These are phyloP conservation scores for Dioctria linearis DNA, from an alignment of 2,888 invertebrate genomes.

Conservation along the genomic window DNA sequence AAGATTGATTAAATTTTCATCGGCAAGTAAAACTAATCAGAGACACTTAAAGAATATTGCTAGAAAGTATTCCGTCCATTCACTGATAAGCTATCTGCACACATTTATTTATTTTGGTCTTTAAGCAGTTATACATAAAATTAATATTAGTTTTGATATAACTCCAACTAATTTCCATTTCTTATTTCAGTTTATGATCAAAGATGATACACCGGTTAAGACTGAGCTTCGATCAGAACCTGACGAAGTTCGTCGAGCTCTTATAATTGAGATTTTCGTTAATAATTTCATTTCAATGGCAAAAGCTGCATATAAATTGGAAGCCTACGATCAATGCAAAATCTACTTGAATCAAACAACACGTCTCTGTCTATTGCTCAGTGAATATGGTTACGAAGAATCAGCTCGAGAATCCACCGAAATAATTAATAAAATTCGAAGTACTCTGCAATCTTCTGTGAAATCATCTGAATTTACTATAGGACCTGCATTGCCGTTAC, in stretches of 20 bases:
- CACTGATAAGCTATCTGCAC: too few relatives aligned
- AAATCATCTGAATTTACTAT: slow-evolving; percentile 59
- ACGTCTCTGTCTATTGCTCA: slow-evolving; percentile 76
- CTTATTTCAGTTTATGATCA: slow-evolving; percentile 61
- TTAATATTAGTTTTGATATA: too few relatives aligned
- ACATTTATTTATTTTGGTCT: too few relatives aligned
- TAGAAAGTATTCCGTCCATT: too few relatives aligned
- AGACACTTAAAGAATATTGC: too few relatives aligned
- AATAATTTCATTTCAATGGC: slow-evolving; percentile 82
- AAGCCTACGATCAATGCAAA: slow-evolving; percentile 75
- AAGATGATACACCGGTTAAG: not conserved
- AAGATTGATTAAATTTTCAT: too few relatives aligned
- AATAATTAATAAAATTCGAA: slow-evolving; percentile 73
- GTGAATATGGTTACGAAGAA: slow-evolving; percentile 74
- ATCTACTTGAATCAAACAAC: slow-evolving; percentile 82
- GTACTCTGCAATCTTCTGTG: slow-evolving; percentile 70
- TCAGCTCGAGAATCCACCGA: slow-evolving; percentile 71
- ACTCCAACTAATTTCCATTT: not conserved
- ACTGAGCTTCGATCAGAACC: slow-evolving; percentile 65
- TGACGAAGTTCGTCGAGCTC: slow-evolving; percentile 75
- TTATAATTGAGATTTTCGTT: slow-evolving; percentile 80
- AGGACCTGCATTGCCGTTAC: slow-evolving; percentile 63
- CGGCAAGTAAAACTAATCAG: too few relatives aligned
- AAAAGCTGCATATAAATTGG: slow-evolving; percentile 76
- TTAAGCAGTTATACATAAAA: too few relatives aligned